Evolutionary conservation across 2,113 vertebrate species (phyloP), one percentile per base, ranked within the genome.

Genomic region (Vanacampus margaritifer): DNA sequence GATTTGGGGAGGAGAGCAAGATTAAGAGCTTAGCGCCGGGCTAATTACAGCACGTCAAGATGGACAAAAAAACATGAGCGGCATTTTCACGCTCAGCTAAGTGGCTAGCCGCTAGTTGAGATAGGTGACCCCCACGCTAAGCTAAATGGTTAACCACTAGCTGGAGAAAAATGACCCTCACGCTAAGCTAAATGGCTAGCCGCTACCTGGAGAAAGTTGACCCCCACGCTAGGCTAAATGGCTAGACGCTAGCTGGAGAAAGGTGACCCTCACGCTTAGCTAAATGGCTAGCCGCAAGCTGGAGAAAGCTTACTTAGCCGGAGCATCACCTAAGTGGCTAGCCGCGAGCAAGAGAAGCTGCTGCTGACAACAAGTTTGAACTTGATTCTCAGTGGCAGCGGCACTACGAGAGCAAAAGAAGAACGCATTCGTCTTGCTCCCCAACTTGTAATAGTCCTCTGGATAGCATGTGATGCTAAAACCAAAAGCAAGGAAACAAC

Each of bases 21-120:
- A 89, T 91, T 89, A 91, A 87, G 71, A 88, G 89, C 84, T 90
- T 89, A 90, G 62, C 58, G 51, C 46, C 71, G 88, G 77, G 75
- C 89, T 90, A 88, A 90, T 89, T 89, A 87, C 84, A 77, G 69
- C 64, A 74, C 39, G 64, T 70, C 71, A 81, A 86, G 71, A 72
- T 81, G 72, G 26, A 57, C 5, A 57, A 26, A 57, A 23, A 57
- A 57, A 58, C 32, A 36, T 19, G 17, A 59, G 7, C 9, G 35
- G 32, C 19, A 59, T 32, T 26, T 57, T 57, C 28, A 14, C 16
- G 28, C 48, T 46, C 4, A 19, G 16, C 45, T 23, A 51, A 51
- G 21, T 51, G 21, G 17, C 17, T 50, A 50, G 46, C 21, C 46
- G 21, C 43, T 45, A 45, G 16, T 14, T 45, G 24, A 32, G 14